Evolutionary conservation across 2,797 vertebrate species (phyloP), one percentile per base, ranked within the genome.

Genomic region (Rhabdomys pumilio): DNA sequence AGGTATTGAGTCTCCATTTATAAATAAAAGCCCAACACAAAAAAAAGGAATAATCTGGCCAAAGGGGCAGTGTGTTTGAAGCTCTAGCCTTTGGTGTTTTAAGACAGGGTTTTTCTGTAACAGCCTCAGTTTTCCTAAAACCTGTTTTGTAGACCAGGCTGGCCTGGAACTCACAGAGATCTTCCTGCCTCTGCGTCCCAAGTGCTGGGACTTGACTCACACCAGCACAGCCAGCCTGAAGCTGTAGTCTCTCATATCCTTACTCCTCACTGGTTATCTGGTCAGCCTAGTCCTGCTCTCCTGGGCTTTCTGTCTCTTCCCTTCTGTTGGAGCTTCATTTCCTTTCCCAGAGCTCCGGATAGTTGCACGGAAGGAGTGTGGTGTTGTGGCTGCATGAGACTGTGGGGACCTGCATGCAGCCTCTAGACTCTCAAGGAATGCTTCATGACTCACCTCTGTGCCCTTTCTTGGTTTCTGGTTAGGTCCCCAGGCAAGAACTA

Each of bases 401-500:
- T 44, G 17, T 22, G 7, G 11, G 59, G 82, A 67, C 59, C 0
- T 26, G 34, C 6, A 31, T 65, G 1, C 11, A 63, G 77, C 12
- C 73, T 9, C 34, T 84, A 7, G 19, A 24, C 79, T 84, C 94
- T 47, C 13, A 38, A 12, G 87, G 89, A 57, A 22, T 59, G 13
- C 41, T 67, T 94, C 47, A 69, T 94, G 80, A 93, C 75, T 92
- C 84, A 57, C 92, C 92, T 93, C 34, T 65, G 94, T 82, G 81
- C 89, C 53, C 47, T 96, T 96, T 57, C 93, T 97, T 96, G 55
- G 29, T 98, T 97, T 93, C 76, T 95, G 75, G 96, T 63, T 80
- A 99, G 99, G 99, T 98, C 99, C 99, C 7, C 99, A 99, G 97
- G 99, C 99, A 95, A 99, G 99, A 98, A 99, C 99, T 9, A 99